Percentiles rank a stretch among this genome's conserved stretches.
phyloP scores from a whole-genome alignment of 2,797 vertebrate genomes.

The Sphenopsis melanotis region DNA sequence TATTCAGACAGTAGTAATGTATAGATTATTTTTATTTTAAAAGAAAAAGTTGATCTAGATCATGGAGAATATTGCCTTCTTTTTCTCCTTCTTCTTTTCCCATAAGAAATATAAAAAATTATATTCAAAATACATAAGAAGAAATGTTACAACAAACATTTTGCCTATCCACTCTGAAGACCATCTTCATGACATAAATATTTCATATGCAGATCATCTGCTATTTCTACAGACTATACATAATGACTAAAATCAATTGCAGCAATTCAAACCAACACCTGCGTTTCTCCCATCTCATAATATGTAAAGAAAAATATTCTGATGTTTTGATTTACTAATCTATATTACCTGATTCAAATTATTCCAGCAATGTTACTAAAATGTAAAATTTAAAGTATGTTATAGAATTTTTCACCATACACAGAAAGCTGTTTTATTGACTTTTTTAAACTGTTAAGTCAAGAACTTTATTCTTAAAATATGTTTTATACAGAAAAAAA shows the following conservation, averaged over 20 bases:
- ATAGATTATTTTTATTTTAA: background rate
- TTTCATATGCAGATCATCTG: background rate
- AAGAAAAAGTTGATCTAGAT: background rate
- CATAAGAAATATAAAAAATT: background rate
- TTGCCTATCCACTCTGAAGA: background rate
- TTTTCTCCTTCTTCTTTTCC: background rate
- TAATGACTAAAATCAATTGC: background rate
- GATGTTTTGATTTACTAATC: background rate
- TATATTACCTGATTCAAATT: rapidly evolving
- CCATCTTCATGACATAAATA: background rate
- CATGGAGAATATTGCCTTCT: background rate
- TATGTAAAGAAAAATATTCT: background rate
- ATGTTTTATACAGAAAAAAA: background rate
- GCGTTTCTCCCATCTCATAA: background rate
- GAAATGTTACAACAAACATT: background rate
- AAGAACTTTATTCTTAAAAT: background rate
- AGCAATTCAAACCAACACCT: background rate
- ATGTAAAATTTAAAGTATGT: background rate
- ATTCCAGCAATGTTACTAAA: background rate
- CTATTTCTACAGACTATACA: background rate
- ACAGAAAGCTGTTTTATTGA: background rate
- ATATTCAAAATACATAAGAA: background rate
- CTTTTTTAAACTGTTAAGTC: background rate
- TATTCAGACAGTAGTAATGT: background rate
- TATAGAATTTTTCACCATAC: background rate